Percentiles rank a stretch among this genome's conserved stretches.
phyloP scores from a whole-genome alignment of 2,113 vertebrate species.

The Myiozetetes cayanensis region DNA sequence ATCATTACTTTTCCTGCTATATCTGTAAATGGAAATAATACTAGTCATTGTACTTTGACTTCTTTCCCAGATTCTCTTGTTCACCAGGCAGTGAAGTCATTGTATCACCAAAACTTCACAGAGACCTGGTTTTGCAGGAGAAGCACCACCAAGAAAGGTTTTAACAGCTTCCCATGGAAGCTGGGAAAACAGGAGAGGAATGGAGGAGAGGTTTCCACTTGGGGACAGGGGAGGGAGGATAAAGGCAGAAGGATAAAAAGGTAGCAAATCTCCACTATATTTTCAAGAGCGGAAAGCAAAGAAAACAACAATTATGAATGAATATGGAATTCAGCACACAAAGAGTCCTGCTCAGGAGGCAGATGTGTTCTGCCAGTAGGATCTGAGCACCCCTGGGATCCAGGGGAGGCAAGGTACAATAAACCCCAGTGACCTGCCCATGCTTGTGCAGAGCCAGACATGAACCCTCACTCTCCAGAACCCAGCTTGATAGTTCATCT shows the following conservation, averaged over 20 bases:
- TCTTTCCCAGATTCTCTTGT: slow-evolving; percentile 14
- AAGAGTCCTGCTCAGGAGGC: background rate
- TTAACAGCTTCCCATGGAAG: background rate
- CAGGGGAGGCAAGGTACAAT: background rate
- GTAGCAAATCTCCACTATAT: background rate
- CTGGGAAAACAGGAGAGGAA: background rate
- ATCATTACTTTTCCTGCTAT: background rate
- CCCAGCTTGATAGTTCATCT: background rate
- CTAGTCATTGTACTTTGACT: background rate
- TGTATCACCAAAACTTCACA: background rate
- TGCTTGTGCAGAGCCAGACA: background rate
- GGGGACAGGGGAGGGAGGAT: background rate
- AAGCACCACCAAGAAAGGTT: background rate
- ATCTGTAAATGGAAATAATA: slow-evolving; percentile 24
- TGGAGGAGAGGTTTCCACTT: background rate
- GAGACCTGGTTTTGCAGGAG: background rate
- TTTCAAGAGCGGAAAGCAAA: background rate
- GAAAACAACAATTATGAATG: background rate
- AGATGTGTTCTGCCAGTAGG: background rate
- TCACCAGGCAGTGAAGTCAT: background rate
- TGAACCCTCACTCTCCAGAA: background rate
- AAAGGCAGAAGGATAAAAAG: background rate
- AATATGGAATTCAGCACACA: background rate
- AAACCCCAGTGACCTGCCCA: background rate
- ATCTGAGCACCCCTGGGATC: background rate